Evolutionary conservation across 2,113 vertebrate genomes (phyloP), one percentile per base, ranked within the genome.

Genomic region (Abramis brama): DNA sequence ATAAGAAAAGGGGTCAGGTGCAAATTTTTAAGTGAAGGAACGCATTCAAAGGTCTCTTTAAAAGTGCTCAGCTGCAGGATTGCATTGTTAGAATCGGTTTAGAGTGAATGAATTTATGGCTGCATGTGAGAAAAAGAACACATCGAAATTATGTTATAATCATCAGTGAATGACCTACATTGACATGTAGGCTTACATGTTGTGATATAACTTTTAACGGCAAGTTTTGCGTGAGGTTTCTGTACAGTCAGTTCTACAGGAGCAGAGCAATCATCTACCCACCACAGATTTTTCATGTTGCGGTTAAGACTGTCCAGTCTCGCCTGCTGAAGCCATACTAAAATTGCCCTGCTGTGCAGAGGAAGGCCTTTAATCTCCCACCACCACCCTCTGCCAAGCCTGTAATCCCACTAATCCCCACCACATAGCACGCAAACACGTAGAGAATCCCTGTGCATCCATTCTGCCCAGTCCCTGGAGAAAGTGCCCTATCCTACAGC

Each of bases 341-440:
- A 96, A 95, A 94, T 95, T 94, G 95, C 93, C 94, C 93, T 95
- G 89, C 93, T 93, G 93, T 94, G 94, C 91, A 92, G 92, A 94
- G 91, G 93, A 92, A 93, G 90, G 77, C 80, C 93, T 94, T 91
- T 93, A 91, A 81, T 91, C 90, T 87, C 90, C 84, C 90, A 93
- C 92, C 90, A 80, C 19, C 59, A 75, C 59, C 78, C 83, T 73
- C 86, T 87, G 82, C 88, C 85, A 82, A 77, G 39, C 10, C 83
- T 73, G 88, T 87, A 88, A 88, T 88, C 87, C 75, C 80, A 55
- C 79, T 85, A 85, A 89, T 87, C 68, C 79, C n/a, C 80, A 76
- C 25, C 30, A 68, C 76, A 86, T 39, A 62, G 59, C 84, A 81
- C 15, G 62, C 70, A 77, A 85, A 85, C 77, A 87, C 9, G 75